Base-by-base conservation (phyloP, 2,113 vertebrate species). In the Odobenus rosmarus region DNA sequence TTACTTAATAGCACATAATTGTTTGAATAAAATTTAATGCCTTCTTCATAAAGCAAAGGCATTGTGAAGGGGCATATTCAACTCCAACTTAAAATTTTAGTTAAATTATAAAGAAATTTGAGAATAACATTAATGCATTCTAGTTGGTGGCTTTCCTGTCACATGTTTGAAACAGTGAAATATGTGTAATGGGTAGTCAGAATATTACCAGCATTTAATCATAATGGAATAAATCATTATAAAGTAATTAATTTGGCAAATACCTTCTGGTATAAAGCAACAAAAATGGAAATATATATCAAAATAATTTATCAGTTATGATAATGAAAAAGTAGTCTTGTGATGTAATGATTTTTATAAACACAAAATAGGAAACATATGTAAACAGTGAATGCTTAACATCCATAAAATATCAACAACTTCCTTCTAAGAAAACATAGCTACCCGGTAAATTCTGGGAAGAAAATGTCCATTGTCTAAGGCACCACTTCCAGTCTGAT, bases 1-100 rank as follows among this genome's bases (percentile, higher is more conserved):
- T 98, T 96, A 95, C 93, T 98, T 98, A 99, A 98, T 98, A 98
- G 80, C 64, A 93, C 67, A 95, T 98, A 98, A 98, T 99, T 98
- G 88, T 98, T 98, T 98, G 97, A 99, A 98, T 97, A 98, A 98
- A 57, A 49, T 97, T 97, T 98, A 21, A 97, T 93, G 95, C 96
- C 49, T 86, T 33, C 4, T 96, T 85, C 91, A 92, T 97, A 98
- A 97, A 96, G 92, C 97, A 95, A 93, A 96, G 46, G n/a, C 51
- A 98, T 96, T 98, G 90, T 98, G 96, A 98, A 87, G 84, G 80
- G 77, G 33, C 53, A 97, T 69, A 61, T 76, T 90, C 90, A 95
- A 96, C 18, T 94, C 16, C 46, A 87, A 97, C 72, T 93, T 94
- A 97, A 71, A 71, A 9, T 19, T 77, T 85, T 24, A 59, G 21